Evolutionary conservation across 2,113 vertebrate species (phyloP), one percentile per base, ranked within the genome.

Genomic region (Pygoscelis adeliae): DNA sequence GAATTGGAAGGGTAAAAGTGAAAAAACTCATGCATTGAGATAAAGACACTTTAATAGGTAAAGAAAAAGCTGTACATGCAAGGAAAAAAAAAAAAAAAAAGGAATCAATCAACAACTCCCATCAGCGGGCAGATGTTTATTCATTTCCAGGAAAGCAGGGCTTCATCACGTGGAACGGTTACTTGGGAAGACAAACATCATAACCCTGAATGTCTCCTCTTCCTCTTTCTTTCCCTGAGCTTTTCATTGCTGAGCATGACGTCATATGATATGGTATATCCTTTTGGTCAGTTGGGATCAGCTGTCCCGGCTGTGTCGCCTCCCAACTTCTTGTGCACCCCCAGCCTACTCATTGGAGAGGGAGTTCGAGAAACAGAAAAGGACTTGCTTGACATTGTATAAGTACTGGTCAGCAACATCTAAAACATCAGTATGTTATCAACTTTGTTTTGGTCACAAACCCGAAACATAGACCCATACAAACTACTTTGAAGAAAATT

Each of bases 281-380:
- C 10, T 14, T 74, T 55, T 59, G 25, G 15, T 65, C 32, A 50
- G 7, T 14, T 23, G 12, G 21, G 2, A 12, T 78, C 44, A 81
- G 11, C 18, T 55, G 6, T 66, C 25, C 25, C 0, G 0, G 2
- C 3, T 52, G 30, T 42, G 30, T 46, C 10, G 3, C 8, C 12
- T 61, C 8, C 13, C 22, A 52, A 2, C 11, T 58, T 26, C 9
- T 22, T 62, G 19, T 29, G 30, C 3, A 23, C 0, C 1, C 2
- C 9, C 7, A 53, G 27, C 11, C 5, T 83, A 8, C 10, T 67
- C 1, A 0, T 11, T 46, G 13, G 8, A 14, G 2, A 3, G 12
- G 1, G 7, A 9, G 30, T 42, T 3, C 5, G 18, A 80, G 62
- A 62, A 91, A 20, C 13, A 29, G n/a, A 62, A 62, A 71, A 71